Evolutionary conservation across 2,888 invertebrate species (phyloP), one percentile per base, ranked within the genome.

Genomic region (Melangyna quadrimaculata): DNA sequence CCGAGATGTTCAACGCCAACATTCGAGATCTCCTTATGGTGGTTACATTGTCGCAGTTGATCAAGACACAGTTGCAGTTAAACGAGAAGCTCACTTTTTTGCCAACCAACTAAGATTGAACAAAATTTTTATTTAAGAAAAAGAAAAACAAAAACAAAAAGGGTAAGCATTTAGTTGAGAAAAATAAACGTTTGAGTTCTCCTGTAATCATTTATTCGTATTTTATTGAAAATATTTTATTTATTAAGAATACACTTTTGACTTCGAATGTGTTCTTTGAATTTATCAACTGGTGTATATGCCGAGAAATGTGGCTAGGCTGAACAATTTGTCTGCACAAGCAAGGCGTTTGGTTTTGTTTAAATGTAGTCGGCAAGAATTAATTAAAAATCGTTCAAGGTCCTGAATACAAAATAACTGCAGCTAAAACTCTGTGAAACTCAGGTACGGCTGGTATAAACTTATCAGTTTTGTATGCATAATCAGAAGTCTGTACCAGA

Each of bases 1-100:
- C 98, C 45, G 96, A 97, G 89, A 97, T 99, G 95, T 96, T 99
- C 91, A 98, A 98, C 91, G 96, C 98, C 88, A 97, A 98, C 90
- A 97, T 99, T 91, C 98, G 99, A 93, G 99, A 99, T 93, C 94
- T 99, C 89, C 94, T 99, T 89, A 99, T 99, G 99, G 98, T 98
- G 51, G 96, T 98, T 89, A 98, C 99, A 55, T 94, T 99, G 81
- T 97, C 99, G 14, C 98, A 99, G 90, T 94, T 99, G 81, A 97
- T 98, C 90, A 98, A 98, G 93, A 98, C 99, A 2, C 99, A 99
- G 93, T 94, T 99, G 89, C 97, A 98, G 90, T 94, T 99, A 72
- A 98, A 99, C 92, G 99, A 99, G 93, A 99, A 99, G 92, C 94
- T 99, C 57, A 97, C 97, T 8, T 94, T 97, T 88, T 94, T 97